Conservation (phyloP, 2,797 vertebrate species). For the Apodemus agrarius region DNA sequence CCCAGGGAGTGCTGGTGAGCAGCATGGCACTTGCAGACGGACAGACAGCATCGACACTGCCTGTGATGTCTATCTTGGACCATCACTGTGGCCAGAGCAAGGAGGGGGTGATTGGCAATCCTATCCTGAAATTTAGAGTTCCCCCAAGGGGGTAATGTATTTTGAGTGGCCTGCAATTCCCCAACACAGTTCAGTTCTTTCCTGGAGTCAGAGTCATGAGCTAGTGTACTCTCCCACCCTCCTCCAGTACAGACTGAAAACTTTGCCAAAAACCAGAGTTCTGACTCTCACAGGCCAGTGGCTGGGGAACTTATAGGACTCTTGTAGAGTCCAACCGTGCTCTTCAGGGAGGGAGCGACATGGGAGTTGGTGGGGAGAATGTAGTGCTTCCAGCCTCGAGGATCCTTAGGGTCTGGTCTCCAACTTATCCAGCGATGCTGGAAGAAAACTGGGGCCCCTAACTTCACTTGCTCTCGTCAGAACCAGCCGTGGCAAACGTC, state of each 20-base stretch:
- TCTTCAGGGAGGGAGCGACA: too few relatives aligned
- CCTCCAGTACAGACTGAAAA: neutral
- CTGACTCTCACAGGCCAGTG: neutral
- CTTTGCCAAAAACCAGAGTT: neutral
- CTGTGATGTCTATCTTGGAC: neutral
- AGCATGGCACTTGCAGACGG: fast-evolving
- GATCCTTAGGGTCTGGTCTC: neutral
- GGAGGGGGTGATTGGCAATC: neutral
- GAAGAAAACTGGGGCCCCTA: neutral
- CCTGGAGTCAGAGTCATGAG: neutral
- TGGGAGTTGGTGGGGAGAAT: fast-evolving
- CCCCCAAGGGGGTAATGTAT: neutral
- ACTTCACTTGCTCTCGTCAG: neutral
- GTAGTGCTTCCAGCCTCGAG: neutral
- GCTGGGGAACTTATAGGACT: neutral
- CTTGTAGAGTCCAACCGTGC: neutral
- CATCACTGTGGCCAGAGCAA: neutral
- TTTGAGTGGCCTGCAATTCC: neutral
- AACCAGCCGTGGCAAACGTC: neutral
- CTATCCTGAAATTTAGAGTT: neutral
- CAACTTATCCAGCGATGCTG: neutral
- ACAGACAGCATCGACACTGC: neutral
- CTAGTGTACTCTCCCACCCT: fast-evolving
- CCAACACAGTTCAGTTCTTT: neutral
- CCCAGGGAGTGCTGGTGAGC: neutral